phyloP scores from a whole-genome alignment of 92 coral and sea anemone genomes.

The Phenganax subtilis region DNA sequence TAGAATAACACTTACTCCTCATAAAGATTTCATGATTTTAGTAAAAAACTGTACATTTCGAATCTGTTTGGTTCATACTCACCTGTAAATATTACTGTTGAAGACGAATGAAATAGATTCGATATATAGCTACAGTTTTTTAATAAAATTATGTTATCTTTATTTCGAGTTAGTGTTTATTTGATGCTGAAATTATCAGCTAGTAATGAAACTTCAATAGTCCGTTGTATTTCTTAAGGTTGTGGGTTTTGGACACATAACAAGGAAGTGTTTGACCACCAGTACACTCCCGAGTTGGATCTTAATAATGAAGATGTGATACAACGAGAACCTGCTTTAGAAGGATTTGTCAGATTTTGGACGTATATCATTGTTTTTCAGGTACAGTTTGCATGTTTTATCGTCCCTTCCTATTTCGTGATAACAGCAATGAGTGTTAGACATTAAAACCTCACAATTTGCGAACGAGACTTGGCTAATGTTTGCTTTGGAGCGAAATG shows the following conservation, averaged over 20 bases:
- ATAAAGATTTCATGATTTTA: no score
- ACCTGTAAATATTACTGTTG: no score
- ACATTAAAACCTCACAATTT: no score
- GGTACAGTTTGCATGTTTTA: constrained; percentile 45
- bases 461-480: no score
- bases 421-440: not conserved
- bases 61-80: no score
- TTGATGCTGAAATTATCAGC: not conserved
- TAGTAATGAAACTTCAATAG: not conserved
- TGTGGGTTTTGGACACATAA: constrained; percentile 82
- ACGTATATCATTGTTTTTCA: constrained; percentile 88
- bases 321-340: constrained; percentile 58
- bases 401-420: not conserved
- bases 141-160: no score
- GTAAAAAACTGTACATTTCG: no score
- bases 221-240: constrained; percentile 49
- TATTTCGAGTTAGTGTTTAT: no score
- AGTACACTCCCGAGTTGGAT: constrained; percentile 71
- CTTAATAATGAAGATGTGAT: constrained; percentile 49
- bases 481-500: not conserved
- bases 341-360: constrained; percentile 95
- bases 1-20: no score
- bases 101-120: no score
- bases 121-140: no score
- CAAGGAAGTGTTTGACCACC: constrained; percentile 71